Conservation (phyloP, 1,140 invertebrate genomes). For the Hycleus cichorii region DNA sequence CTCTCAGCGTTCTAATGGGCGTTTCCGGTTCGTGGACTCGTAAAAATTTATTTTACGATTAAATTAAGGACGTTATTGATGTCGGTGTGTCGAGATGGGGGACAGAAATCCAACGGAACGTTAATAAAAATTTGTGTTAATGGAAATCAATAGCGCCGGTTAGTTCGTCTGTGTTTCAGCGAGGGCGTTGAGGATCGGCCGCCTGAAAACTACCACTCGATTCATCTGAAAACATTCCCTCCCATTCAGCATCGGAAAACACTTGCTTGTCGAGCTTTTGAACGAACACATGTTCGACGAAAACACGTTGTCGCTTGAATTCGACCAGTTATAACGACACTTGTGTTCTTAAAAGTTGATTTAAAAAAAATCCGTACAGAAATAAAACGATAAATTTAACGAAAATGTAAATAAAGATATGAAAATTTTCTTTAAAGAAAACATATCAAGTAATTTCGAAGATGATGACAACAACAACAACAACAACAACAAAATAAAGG, state of each 20-base stretch:
- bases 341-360: conserved; percentile 9
- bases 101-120: background rate
- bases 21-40: too few species aligned
- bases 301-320: conserved; percentile 1
- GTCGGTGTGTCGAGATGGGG: background rate
- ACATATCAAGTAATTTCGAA: conserved; percentile 14
- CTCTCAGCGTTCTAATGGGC: too few species aligned
- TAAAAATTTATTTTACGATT: too few species aligned
- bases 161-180: conserved; percentile 1
- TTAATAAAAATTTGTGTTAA: background rate
- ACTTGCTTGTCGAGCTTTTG: conserved; percentile 15
- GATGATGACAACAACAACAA: background rate
- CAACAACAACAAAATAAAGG: conserved; percentile 12
- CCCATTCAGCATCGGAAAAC: background rate
- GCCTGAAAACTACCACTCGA: background rate
- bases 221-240: conserved; percentile 15
- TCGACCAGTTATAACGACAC: conserved; percentile 17
- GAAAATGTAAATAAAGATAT: conserved; percentile 7
- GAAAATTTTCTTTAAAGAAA: conserved; percentile 3
- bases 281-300: conserved; percentile 16
- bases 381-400: conserved; percentile 5
- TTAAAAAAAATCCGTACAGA: background rate
- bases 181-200: conserved; percentile 2
- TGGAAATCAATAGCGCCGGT: conserved; percentile 4
- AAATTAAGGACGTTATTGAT: background rate